Evolutionary conservation across 1,140 invertebrate species (phyloP).

Genomic region (Drosophila sturtevanti): DNA sequence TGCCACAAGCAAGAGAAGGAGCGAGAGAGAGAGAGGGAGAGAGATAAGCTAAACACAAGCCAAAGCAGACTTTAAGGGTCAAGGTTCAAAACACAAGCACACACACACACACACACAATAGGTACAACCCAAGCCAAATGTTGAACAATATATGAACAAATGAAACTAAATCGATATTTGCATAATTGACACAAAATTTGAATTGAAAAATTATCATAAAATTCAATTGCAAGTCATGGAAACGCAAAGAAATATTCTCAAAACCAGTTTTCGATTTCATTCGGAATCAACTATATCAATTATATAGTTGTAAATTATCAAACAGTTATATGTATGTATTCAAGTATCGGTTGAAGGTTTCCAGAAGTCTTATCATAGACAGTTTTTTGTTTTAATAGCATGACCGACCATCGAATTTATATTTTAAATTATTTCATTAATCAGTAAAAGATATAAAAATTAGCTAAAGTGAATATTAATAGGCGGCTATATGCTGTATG

Average conservation of each 20-base stretch:
- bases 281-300: neutral
- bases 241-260: neutral
- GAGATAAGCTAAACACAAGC: neutral
- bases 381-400: too few species aligned
- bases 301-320: too few species aligned
- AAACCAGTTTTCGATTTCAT: neutral
- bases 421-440: too few species aligned
- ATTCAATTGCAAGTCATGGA: conserved; percentile 2
- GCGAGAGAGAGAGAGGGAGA: too few species aligned
- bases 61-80: neutral
- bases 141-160: conserved; percentile 1
- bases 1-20: neutral
- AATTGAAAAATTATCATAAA: conserved; percentile 5
- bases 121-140: neutral
- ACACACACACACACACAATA: too few species aligned
- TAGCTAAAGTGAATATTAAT: too few species aligned
- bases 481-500: too few species aligned
- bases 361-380: too few species aligned
- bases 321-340: too few species aligned
- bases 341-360: too few species aligned
- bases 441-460: too few species aligned
- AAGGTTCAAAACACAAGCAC: conserved; percentile 2
- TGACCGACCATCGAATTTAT: too few species aligned
- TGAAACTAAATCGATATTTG: conserved; percentile 8
- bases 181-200: conserved; percentile 1